Conservation (phyloP, 35 echinoderm and acorn worm species). For the Lytechinus variegatus region DNA sequence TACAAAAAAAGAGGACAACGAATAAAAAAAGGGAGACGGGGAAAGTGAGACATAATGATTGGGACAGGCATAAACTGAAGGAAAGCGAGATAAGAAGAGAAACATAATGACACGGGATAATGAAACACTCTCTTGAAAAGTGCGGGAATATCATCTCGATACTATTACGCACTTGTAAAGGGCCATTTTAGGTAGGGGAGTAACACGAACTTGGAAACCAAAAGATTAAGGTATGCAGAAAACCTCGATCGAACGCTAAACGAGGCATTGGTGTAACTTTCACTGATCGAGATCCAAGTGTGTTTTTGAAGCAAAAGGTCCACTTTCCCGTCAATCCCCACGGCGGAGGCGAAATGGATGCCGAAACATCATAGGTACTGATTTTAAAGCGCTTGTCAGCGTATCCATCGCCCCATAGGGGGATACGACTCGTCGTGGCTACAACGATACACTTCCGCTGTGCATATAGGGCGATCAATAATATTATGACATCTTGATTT, state of each 20-base stretch:
- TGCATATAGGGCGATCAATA: not conserved
- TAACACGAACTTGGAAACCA: not conserved
- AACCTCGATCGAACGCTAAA: not conserved
- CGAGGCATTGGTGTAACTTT: not conserved
- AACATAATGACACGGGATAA: not conserved
- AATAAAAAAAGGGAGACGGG: not conserved
- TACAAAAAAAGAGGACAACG: not conserved
- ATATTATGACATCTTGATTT: not conserved
- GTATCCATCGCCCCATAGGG: not conserved
- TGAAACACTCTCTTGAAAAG: not conserved
- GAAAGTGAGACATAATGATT: constrained; percentile 16
- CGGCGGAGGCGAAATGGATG: not conserved
- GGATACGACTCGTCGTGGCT: not conserved
- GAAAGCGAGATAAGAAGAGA: not conserved
- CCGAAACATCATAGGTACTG: not conserved
- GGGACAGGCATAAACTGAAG: not conserved
- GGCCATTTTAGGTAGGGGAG: not conserved
- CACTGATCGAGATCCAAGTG: constrained; percentile 5
- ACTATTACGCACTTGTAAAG: not conserved
- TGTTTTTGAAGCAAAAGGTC: not conserved
- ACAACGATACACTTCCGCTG: not conserved
- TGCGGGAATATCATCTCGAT: not conserved
- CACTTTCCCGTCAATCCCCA: not conserved
- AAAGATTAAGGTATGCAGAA: not conserved
- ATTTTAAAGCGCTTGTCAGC: not conserved